Evolutionary conservation across 2,797 vertebrate genomes (phyloP).

Genomic region (Monodelphis domestica): DNA sequence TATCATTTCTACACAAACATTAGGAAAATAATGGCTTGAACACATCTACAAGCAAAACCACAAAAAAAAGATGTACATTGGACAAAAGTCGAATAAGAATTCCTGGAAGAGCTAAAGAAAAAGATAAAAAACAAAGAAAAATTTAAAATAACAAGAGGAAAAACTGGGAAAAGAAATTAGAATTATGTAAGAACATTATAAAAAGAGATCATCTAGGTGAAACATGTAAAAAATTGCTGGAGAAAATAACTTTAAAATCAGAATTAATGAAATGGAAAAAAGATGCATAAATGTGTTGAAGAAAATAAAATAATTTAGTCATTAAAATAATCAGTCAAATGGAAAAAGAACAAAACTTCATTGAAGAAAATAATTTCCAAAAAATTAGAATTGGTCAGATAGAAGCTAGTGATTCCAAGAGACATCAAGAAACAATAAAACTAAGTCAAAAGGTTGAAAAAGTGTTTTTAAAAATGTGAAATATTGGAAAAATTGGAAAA

Average conservation of each 20-base stretch:
- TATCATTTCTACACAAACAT: too few relatives aligned
- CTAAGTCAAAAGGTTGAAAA: neutral
- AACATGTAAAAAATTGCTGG: neutral
- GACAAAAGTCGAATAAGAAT: too few relatives aligned
- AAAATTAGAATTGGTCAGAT: neutral
- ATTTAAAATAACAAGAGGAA: too few relatives aligned
- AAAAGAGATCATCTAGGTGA: too few relatives aligned
- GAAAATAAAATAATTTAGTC: too few relatives aligned
- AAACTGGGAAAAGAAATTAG: neutral
- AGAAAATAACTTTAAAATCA: neutral
- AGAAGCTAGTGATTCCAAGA: neutral
- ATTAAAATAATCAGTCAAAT: neutral
- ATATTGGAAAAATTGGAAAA: neutral
- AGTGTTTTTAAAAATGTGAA: neutral
- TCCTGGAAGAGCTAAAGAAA: too few relatives aligned
- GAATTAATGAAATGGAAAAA: neutral
- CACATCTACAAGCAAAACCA: too few relatives aligned
- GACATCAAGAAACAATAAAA: neutral
- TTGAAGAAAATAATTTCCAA: neutral
- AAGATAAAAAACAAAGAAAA: too few relatives aligned
- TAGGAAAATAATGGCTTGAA: too few relatives aligned
- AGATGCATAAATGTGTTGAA: neutral
- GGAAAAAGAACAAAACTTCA: too few relatives aligned
- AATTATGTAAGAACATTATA: neutral
- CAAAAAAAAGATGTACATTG: too few relatives aligned